These are phyloP conservation scores for Tylochromis polylepis DNA, from an alignment of 2,113 vertebrate genomes.

Conservation along the genomic window DNA sequence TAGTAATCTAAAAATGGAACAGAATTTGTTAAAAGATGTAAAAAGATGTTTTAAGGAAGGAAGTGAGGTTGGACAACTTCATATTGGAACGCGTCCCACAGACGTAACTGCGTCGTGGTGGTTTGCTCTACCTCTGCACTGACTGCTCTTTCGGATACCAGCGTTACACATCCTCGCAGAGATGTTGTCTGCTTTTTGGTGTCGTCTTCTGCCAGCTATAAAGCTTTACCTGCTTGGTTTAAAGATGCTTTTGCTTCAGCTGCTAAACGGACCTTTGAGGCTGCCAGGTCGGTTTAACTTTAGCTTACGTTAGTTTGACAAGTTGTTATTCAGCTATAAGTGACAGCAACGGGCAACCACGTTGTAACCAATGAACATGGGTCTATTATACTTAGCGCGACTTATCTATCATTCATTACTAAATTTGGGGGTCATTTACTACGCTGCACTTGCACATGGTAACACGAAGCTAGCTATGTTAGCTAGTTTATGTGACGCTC, in stretches of 20 bases:
- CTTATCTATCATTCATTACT: not conserved
- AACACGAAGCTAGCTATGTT: not conserved
- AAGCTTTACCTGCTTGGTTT: constrained; percentile 59
- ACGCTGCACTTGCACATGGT: too few relatives aligned
- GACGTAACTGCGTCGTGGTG: not conserved
- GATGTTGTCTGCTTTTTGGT: constrained; percentile 23
- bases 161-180: not conserved
- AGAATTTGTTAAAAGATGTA: not conserved
- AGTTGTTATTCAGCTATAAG: not conserved
- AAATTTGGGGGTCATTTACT: not conserved
- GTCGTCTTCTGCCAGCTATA: constrained; percentile 10
- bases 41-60: not conserved
- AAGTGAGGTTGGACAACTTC: not conserved
- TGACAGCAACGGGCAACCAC: not conserved
- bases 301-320: not conserved
- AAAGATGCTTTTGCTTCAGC: constrained; percentile 56
- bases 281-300: constrained; percentile 59
- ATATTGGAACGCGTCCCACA: constrained; percentile 40
- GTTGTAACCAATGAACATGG: not conserved
- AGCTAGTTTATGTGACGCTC: not conserved
- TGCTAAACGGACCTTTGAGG: constrained; percentile 37
- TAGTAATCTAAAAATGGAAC: not conserved
- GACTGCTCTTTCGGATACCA: not conserved
- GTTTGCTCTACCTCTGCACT: not conserved
- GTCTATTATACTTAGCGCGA: not conserved